These are phyloP conservation scores for Nymphalis urticae DNA, from an alignment of 2,888 invertebrate species.

Conservation along the genomic window DNA sequence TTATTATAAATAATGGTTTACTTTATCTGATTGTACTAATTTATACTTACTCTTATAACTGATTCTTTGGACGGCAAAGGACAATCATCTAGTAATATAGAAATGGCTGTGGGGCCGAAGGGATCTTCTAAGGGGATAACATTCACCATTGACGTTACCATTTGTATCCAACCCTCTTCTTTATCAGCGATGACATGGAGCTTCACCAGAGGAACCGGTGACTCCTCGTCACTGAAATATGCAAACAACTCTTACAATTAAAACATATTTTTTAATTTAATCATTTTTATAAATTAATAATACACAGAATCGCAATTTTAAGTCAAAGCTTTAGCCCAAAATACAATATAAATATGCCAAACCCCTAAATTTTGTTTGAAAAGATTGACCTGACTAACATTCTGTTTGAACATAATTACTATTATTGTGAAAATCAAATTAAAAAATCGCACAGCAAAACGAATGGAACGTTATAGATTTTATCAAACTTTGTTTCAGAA, in stretches of 20 bases:
- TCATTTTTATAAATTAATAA: background rate
- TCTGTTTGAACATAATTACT: too few relatives aligned
- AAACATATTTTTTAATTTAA: background rate
- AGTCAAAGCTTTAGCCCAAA: too few relatives aligned
- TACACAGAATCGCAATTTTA: background rate
- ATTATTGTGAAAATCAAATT: too few relatives aligned
- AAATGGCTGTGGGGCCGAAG: constrained; percentile 94
- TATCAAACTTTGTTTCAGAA: too few relatives aligned
- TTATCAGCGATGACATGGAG: constrained; percentile 93
- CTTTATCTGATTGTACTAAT: too few relatives aligned
- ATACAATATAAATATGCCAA: too few relatives aligned
- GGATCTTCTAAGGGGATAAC: constrained; percentile 91
- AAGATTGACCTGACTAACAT: too few relatives aligned
- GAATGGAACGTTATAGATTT: too few relatives aligned
- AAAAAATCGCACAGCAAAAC: too few relatives aligned
- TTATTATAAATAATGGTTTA: too few relatives aligned
- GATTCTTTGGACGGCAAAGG: constrained; percentile 90
- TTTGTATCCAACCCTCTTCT: constrained; percentile 95
- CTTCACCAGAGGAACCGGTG: constrained; percentile 90
- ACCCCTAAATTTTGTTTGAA: too few relatives aligned
- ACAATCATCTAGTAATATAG: constrained; percentile 93
- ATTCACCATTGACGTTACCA: constrained; percentile 90
- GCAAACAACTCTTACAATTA: background rate
- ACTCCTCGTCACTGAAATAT: constrained; percentile 89
- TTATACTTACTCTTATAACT: constrained; percentile 82